Conservation (phyloP, 1,140 invertebrate genomes). For the Rhagoletis pomonella region DNA sequence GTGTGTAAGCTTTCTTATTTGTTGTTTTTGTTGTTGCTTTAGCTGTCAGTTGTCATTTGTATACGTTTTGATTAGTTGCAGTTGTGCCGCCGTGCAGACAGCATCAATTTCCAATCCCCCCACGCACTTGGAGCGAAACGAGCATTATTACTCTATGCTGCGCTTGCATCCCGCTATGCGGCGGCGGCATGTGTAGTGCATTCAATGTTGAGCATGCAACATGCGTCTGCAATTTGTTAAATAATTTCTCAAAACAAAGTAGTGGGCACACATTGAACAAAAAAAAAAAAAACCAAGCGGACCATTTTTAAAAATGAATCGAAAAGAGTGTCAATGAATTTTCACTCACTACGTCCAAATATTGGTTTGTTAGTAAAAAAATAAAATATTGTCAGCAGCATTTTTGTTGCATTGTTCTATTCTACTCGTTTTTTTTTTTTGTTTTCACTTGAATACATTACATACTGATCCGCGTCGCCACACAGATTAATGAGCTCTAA, state of each 20-base stretch:
- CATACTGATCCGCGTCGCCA: not conserved
- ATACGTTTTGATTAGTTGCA: slow-evolving; percentile 47
- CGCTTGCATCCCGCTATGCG: not conserved
- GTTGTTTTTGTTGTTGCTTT: not conserved
- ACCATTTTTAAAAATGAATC: not conserved
- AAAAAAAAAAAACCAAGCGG: not conserved
- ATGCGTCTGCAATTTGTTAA: slow-evolving; percentile 46
- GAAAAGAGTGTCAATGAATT: slow-evolving; percentile 14
- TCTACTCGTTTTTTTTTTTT: not conserved
- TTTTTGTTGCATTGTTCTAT: not conserved
- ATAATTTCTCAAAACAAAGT: slow-evolving; percentile 22
- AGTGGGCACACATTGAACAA: not conserved
- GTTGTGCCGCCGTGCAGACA: slow-evolving; percentile 40
- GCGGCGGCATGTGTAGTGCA: not conserved
- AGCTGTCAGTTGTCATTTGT: slow-evolving; percentile 51
- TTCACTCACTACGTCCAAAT: not conserved
- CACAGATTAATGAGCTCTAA: slow-evolving; percentile 56
- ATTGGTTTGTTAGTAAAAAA: not conserved
- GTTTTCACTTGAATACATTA: not conserved
- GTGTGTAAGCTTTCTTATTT: no score
- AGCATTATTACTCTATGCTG: not conserved
- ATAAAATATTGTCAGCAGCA: not conserved
- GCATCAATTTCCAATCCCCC: slow-evolving; percentile 38
- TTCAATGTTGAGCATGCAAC: not conserved
- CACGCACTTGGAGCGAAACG: slow-evolving; percentile 1